Conservation (phyloP, 2,888 invertebrate species). For the Thera obeliscata region DNA sequence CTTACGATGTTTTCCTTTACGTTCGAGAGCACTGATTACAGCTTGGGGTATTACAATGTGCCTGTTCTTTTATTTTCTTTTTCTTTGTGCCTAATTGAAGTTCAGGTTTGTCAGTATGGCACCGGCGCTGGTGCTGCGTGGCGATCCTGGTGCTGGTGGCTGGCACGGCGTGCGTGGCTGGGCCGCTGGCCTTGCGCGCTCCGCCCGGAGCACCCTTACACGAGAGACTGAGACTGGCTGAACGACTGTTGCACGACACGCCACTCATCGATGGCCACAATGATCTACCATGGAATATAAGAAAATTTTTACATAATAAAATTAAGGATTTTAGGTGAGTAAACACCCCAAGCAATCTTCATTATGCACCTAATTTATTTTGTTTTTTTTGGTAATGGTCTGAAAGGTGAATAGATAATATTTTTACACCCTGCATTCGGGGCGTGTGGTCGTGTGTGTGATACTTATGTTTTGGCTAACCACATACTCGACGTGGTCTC, state of each 20-base stretch:
- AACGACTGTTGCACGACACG: slow-evolving; percentile 89
- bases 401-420: too few relatives aligned
- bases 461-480: too few relatives aligned
- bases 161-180: slow-evolving; percentile 91
- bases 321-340: slow-evolving; percentile 91
- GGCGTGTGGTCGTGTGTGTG: too few relatives aligned
- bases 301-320: slow-evolving; percentile 95
- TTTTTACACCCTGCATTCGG: too few relatives aligned
- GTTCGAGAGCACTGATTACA: too few relatives aligned
- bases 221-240: slow-evolving; percentile 89
- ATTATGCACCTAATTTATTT: too few relatives aligned
- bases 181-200: slow-evolving; percentile 90
- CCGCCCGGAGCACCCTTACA: slow-evolving; percentile 91
- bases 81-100: slow-evolving; percentile 4
- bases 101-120: slow-evolving; percentile 75
- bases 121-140: slow-evolving; percentile 91
- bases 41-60: neutral
- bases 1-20: too few relatives aligned
- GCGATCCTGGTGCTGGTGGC: slow-evolving; percentile 90
- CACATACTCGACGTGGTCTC: too few relatives aligned
- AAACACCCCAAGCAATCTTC: slow-evolving; percentile 9
- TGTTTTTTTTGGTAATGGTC: too few relatives aligned
- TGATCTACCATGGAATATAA: slow-evolving; percentile 95
- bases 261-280: slow-evolving; percentile 95
- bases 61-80: neutral